phyloP scores from a whole-genome alignment of 2,797 vertebrate species.

The Phoeniculus purpureus region DNA sequence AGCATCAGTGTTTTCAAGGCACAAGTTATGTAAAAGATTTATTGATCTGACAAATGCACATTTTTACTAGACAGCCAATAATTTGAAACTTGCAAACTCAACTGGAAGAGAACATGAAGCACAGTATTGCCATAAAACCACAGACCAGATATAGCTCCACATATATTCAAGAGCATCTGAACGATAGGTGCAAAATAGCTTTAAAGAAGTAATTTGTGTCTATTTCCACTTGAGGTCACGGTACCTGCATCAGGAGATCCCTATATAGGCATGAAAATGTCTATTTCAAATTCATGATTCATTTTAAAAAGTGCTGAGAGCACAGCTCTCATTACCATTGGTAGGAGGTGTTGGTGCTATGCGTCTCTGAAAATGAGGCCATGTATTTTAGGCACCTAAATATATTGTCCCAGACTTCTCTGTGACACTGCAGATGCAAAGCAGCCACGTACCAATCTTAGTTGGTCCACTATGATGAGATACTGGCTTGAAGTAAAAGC shows the following conservation, averaged over 20 bases:
- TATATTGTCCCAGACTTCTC: neutral
- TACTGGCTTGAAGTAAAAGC: neutral
- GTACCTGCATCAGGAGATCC: neutral
- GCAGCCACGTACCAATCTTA: neutral
- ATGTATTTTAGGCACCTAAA: slow-evolving; percentile 29
- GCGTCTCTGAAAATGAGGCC: slow-evolving; percentile 19
- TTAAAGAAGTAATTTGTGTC: neutral
- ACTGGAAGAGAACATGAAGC: neutral
- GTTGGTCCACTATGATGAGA: neutral
- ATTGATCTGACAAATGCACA: slow-evolving; percentile 30
- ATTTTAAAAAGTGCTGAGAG: slow-evolving; percentile 10
- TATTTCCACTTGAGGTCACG: neutral
- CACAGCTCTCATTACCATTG: neutral
- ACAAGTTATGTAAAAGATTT: neutral
- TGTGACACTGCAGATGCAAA: neutral
- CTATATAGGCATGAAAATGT: neutral
- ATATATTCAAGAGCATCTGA: neutral
- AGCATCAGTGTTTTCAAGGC: neutral
- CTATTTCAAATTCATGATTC: neutral
- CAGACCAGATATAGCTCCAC: neutral
- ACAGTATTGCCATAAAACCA: neutral
- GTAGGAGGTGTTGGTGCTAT: slow-evolving; percentile 8
- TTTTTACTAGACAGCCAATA: neutral
- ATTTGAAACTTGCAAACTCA: slow-evolving; percentile 42
- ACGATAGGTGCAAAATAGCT: neutral